phyloP scores from a whole-genome alignment of 2,888 invertebrate species.

The Oscheius sp. region DNA sequence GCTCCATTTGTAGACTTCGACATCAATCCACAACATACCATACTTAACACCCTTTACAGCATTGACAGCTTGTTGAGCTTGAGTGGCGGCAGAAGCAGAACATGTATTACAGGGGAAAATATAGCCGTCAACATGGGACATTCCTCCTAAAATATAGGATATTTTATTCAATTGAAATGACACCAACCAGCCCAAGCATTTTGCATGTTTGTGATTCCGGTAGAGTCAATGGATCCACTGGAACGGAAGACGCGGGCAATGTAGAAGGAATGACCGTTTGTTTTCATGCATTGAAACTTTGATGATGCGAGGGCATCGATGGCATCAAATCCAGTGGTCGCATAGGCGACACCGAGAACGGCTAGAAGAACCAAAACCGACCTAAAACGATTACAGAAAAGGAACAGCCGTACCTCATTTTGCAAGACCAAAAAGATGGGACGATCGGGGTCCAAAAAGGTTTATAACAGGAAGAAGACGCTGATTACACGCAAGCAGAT shows the following conservation, averaged over 20 bases:
- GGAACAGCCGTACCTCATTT: conserved; percentile 7
- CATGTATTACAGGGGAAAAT: conserved; percentile 48
- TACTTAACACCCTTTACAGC: conserved; percentile 40
- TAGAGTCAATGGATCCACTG: conserved; percentile 39
- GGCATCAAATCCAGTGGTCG: conserved; percentile 39
- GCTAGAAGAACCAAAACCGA: conserved; percentile 5
- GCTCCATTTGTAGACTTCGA: conserved; percentile 47
- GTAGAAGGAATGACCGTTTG: conserved; percentile 45
- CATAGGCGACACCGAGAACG: conserved; percentile 13
- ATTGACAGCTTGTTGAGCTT: conserved; percentile 34
- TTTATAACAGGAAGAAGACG: conserved; percentile 1
- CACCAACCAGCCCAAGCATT: conserved; percentile 40
- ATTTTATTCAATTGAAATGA: not conserved
- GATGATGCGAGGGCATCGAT: conserved; percentile 34
- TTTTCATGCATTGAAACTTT: conserved; percentile 42
- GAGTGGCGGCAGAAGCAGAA: conserved; percentile 39
- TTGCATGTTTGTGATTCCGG: conserved; percentile 45
- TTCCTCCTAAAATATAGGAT: conserved; percentile 38
- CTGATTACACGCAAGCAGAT: not conserved
- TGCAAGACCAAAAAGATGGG: not conserved
- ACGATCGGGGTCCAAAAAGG: not conserved
- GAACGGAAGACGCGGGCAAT: conserved; percentile 42
- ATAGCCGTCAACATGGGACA: conserved; percentile 47
- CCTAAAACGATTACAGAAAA: not conserved
- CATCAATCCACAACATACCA: conserved; percentile 53